These are phyloP conservation scores for Sinella curviseta DNA, from an alignment of 1,140 invertebrate genomes.

Conservation along the genomic window DNA sequence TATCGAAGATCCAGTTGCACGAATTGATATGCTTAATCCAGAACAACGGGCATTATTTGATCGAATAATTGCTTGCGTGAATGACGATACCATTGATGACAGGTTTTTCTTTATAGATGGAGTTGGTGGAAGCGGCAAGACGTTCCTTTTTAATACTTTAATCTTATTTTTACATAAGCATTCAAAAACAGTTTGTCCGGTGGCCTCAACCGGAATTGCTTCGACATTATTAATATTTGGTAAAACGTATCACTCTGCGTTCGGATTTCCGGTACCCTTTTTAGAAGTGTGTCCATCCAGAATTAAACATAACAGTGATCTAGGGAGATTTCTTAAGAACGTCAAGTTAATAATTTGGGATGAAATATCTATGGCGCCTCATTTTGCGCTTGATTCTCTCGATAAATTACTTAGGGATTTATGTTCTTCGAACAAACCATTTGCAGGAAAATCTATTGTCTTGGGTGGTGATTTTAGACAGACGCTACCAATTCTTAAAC, in stretches of 20 bases:
- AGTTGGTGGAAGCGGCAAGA: neutral
- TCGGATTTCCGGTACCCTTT: too few relatives aligned
- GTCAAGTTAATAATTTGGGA: too few relatives aligned
- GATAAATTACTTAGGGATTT: neutral
- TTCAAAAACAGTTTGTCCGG: too few relatives aligned
- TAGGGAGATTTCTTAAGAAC: too few relatives aligned
- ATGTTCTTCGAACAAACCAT: neutral
- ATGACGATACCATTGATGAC: neutral
- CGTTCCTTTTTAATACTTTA: neutral
- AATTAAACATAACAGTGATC: too few relatives aligned
- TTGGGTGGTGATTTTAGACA: constrained; percentile 40
- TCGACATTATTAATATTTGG: neutral
- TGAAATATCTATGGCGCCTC: too few relatives aligned
- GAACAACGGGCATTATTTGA: neutral
- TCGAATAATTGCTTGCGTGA: neutral
- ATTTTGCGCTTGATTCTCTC: neutral
- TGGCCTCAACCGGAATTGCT: constrained; percentile 20
- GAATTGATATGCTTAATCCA: neutral
- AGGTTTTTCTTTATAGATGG: neutral
- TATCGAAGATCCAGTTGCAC: too few relatives aligned
- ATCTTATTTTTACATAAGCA: neutral
- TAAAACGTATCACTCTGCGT: neutral
- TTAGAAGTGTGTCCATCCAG: too few relatives aligned
- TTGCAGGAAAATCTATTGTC: constrained; percentile 32
- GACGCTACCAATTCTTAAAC: neutral